Evolutionary conservation across 2,888 invertebrate species (phyloP), one percentile per base, ranked within the genome.

Genomic region (Tortrix viridana): DNA sequence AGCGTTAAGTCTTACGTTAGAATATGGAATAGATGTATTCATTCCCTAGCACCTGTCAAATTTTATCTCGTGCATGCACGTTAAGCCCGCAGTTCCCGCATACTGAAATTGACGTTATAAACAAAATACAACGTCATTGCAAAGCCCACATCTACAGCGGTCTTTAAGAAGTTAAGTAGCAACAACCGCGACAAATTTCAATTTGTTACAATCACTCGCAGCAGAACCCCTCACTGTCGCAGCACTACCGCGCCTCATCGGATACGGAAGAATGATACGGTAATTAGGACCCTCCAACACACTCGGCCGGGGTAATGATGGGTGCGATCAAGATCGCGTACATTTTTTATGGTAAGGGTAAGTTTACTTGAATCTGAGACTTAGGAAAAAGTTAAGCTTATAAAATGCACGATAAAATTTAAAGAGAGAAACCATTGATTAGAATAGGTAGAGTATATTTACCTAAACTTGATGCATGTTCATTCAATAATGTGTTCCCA

Each of bases 201-300:
- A 89, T 91, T 91, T 85, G 84, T 89, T 77, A 88, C 82, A 85
- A 89, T 89, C 86, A 89, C 71, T 43, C 52, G 63, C 63, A 63
- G 72, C 73, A 68, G 73, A 69, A 75, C 72, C 46, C 75, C 79
- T 70, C 68, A 71, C 74, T 69, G 75, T 69, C 77, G 69, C 76
- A 74, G 77, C 79, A 76, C 73, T 76, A 73, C 70, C 74, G 70
- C 80, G 84, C 77, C 77, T 79, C 89, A 88, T 88, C 87, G 80
- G 77, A 74, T 85, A 70, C 78, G 71, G 82, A 79, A 89, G 88
- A 89, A 89, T 88, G 85, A 88, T 88, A 85, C 83, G 84, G 82
- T 91, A 89, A 91, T 92, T 88, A 89, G 78, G 82, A 74, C 85
- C 85, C 89, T 92, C 90, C 84, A 86, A 87, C 80, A 86, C 89